phyloP scores from a whole-genome alignment of 2,113 vertebrate genomes.

The Ochotona curzoniae region DNA sequence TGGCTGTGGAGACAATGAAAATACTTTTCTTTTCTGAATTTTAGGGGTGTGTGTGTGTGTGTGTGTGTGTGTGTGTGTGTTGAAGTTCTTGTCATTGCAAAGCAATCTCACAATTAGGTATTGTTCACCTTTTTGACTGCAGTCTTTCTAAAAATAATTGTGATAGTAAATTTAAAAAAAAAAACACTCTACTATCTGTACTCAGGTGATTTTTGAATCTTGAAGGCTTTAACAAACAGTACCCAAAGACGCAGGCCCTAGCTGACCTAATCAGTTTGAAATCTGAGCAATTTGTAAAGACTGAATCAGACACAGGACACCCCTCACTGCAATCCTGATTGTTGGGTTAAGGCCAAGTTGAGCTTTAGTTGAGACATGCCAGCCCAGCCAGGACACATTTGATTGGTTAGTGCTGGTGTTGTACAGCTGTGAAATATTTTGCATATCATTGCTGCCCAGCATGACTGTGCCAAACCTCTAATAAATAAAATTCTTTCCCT shows the following conservation, averaged over 20 bases:
- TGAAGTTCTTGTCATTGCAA: slow-evolving; percentile 73
- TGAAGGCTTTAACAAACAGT: slow-evolving; percentile 58
- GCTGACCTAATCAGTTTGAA: slow-evolving; percentile 65
- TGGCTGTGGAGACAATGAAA: slow-evolving; percentile 82
- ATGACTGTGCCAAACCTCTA: background rate
- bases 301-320: slow-evolving; percentile 50
- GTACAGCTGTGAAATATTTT: slow-evolving; percentile 44
- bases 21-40: slow-evolving; percentile 63
- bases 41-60: slow-evolving; percentile 50
- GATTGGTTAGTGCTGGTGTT: background rate
- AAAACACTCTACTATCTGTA: slow-evolving; percentile 59
- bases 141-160: slow-evolving; percentile 74
- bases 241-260: slow-evolving; percentile 45
- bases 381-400: background rate
- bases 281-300: slow-evolving; percentile 65
- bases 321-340: slow-evolving; percentile 48
- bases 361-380: background rate
- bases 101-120: slow-evolving; percentile 81
- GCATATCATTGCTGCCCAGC: slow-evolving; percentile 12
- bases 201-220: slow-evolving; percentile 61
- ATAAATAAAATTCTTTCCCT: slow-evolving; percentile 58
- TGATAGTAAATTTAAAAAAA: slow-evolving; percentile 60
- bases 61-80: background rate
- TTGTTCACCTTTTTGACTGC: slow-evolving; percentile 81
- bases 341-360: slow-evolving; percentile 33